Percentiles rank a stretch among this genome's conserved stretches.
phyloP scores from a whole-genome alignment of 2,797 vertebrate genomes.

The Poeciliopsis gracilis region DNA sequence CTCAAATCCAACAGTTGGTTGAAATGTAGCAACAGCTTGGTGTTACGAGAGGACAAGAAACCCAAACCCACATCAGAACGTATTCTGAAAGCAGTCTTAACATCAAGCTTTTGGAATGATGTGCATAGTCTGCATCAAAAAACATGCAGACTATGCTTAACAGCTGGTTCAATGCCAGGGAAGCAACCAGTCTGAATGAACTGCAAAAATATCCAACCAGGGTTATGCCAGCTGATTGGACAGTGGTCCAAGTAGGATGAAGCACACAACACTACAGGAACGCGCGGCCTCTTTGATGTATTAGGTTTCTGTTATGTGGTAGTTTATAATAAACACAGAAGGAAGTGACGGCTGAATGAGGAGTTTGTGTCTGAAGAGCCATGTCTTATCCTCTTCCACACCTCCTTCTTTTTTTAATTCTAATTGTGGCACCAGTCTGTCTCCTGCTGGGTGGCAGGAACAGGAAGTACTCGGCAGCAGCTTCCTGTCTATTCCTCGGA shows the following conservation, averaged over 20 bases:
- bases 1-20: neutral
- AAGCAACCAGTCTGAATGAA: neutral
- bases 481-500: conserved; percentile 79
- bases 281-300: conserved; percentile 51
- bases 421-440: conserved; percentile 83
- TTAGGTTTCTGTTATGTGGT: conserved; percentile 56
- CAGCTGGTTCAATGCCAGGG: neutral
- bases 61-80: neutral
- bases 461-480: conserved; percentile 83
- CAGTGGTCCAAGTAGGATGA: neutral
- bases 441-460: conserved; percentile 83
- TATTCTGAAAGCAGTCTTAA: neutral
- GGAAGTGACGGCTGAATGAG: conserved; percentile 24
- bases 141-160: neutral
- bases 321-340: conserved; percentile 55
- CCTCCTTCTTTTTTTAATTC: conserved; percentile 60
- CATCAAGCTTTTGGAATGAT: neutral
- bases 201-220: neutral
- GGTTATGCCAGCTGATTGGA: neutral
- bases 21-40: neutral
- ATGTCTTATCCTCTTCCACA: conserved; percentile 56
- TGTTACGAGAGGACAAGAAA: neutral
- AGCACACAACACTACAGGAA: neutral
- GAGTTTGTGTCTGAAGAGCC: conserved; percentile 46
- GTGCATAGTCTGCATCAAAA: too few relatives aligned